phyloP scores from a whole-genome alignment of 2,797 vertebrate genomes.

The Microctenopoma stevenorrisi region DNA sequence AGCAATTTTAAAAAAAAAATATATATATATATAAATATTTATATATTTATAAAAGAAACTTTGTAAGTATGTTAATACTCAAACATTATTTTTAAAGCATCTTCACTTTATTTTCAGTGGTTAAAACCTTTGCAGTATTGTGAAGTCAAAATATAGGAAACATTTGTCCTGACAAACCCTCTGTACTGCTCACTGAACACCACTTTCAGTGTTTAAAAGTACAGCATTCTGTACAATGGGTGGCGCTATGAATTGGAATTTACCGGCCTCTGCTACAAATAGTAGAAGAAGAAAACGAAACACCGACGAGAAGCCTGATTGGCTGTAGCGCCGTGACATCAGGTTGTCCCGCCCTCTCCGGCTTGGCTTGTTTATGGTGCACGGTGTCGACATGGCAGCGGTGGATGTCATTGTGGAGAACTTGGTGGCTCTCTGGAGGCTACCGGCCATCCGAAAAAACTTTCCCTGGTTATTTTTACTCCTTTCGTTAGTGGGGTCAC shows the following conservation, averaged over 20 bases:
- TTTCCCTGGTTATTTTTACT: conserved; percentile 82
- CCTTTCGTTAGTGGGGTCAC: conserved; percentile 83
- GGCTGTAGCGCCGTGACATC: conserved; percentile 41
- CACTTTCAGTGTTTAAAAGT: neutral
- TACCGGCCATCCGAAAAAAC: conserved; percentile 21
- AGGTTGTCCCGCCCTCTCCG: neutral
- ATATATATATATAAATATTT: too few species aligned
- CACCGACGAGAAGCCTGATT: conserved; percentile 25
- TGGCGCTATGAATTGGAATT: neutral
- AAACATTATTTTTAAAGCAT: too few species aligned
- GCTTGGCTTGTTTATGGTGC: too few species aligned
- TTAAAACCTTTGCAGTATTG: too few species aligned
- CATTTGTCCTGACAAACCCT: too few species aligned
- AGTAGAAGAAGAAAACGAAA: neutral
- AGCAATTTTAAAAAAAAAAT: too few species aligned
- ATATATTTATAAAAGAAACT: too few species aligned
- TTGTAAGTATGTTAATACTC: too few species aligned
- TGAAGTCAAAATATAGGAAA: too few species aligned
- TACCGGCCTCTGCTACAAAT: neutral
- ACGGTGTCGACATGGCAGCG: conserved; percentile 74
- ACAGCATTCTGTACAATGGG: neutral
- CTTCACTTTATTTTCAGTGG: too few species aligned
- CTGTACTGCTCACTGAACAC: too few species aligned
- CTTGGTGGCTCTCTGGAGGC: conserved; percentile 70
- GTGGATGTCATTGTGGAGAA: conserved; percentile 67